Base-by-base conservation (phyloP, 2,113 vertebrate genomes). In the Astur gentilis region DNA sequence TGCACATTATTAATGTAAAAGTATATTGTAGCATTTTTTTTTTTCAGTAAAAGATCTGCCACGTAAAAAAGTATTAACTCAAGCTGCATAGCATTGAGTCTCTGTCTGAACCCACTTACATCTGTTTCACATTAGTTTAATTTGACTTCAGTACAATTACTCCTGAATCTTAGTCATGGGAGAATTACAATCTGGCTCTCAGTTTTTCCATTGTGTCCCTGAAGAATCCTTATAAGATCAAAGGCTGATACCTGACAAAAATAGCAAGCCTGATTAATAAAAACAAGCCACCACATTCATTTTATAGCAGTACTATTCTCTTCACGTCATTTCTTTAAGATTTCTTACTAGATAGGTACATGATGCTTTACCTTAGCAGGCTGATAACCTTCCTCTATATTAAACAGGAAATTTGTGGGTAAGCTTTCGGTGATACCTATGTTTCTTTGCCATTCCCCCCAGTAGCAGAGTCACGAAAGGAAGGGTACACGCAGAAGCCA, bases 141-240 rank as follows among this genome's bases (percentile, higher is more conserved):
- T 92, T 96, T 93, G 4, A 94, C 89, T 96, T 91, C 66, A 95
- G 81, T 91, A 91, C 93, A 97, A 95, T 94, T 97, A 96, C 89
- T 94, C 73, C 87, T 77, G 58, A 82, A 94, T 97, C 89, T 95
- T 21, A 85, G 49, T 89, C 77, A 72, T 36, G 58, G 77, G 77
- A 96, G 73, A 95, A 93, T 85, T 89, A 69, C 77, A 95, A 54
- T 95, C 77, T 95, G 89, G 57, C 66, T 91, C 40, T 69, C 55
- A 49, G 57, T 89, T 95, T 95, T 95, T 79, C 81, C 81, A 70
- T 73, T 1, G 87, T 93, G 77, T 69, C 81, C 67, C 83, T 57
- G 32, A 91, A 96, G 57, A 89, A 93, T 89, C 12, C 7, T 95
- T 36, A 50, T 82, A 89, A 89, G 91, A 96, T 97, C 81, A 95